Percentiles rank a stretch among this genome's conserved stretches.
phyloP scores from a whole-genome alignment of 2,888 invertebrate genomes.

The Laothoe populi region DNA sequence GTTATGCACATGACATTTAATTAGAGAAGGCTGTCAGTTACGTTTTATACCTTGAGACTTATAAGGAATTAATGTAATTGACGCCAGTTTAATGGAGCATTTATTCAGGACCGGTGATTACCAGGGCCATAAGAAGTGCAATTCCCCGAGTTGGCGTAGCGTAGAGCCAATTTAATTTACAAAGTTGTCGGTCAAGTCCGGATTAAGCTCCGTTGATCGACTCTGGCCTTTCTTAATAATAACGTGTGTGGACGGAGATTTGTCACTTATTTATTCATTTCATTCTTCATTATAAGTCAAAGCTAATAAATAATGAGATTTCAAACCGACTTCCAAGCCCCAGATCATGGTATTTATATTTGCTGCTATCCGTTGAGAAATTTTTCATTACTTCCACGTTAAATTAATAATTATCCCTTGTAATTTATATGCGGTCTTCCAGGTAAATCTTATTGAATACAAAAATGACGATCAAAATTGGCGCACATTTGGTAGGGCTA shows the following conservation, averaged over 20 bases:
- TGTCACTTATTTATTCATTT: slow-evolving; percentile 55
- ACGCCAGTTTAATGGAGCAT: slow-evolving; percentile 77
- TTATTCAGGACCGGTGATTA: slow-evolving; percentile 74
- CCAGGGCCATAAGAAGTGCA: slow-evolving; percentile 70
- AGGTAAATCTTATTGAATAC: too few species aligned
- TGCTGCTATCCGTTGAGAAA: too few species aligned
- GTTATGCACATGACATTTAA: slow-evolving; percentile 71
- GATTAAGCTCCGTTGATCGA: slow-evolving; percentile 61
- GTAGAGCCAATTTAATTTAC: slow-evolving; percentile 79
- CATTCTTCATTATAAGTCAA: slow-evolving; percentile 36
- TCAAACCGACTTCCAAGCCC: too few species aligned
- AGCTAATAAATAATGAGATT: too few species aligned
- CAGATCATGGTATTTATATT: too few species aligned
- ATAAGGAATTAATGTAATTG: slow-evolving; percentile 79
- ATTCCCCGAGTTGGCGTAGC: slow-evolving; percentile 66
- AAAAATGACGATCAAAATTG: background rate
- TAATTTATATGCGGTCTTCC: too few species aligned
- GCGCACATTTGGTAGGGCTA: too few species aligned
- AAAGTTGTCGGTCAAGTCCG: slow-evolving; percentile 75
- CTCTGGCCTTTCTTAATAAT: slow-evolving; percentile 58
- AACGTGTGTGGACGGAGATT: slow-evolving; percentile 55
- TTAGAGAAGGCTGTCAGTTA: slow-evolving; percentile 63
- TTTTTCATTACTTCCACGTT: too few species aligned
- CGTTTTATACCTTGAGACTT: slow-evolving; percentile 66
- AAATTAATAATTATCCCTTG: too few species aligned